A percentile compares a stretch with the other conserved stretches of the same genome.
phyloP scores from a whole-genome alignment of 2,113 vertebrate species.

The Vimba vimba region DNA sequence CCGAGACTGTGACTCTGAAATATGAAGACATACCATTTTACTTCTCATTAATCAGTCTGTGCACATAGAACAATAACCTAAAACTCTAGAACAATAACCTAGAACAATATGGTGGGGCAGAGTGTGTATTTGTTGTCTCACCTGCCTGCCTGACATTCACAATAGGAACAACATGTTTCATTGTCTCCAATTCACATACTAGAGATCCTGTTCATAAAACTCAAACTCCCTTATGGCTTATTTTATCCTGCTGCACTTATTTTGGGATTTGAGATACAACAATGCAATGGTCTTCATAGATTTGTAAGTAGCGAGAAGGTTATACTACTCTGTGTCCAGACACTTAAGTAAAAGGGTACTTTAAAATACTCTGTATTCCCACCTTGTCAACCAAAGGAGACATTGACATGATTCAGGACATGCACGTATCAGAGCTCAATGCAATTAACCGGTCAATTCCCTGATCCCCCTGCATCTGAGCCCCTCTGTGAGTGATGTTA shows the following conservation, averaged over 20 bases:
- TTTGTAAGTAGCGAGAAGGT: neutral
- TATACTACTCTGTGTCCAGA: neutral
- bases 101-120: conserved; percentile 64
- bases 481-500: conserved; percentile 64
- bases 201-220: conserved; percentile 20
- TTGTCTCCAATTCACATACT: conserved; percentile 41
- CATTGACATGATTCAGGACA: conserved; percentile 67
- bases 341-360: conserved; percentile 13
- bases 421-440: conserved; percentile 72
- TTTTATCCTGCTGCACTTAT: conserved; percentile 18
- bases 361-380: conserved; percentile 51
- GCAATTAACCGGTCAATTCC: conserved; percentile 71
- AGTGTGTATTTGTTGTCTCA: conserved; percentile 36
- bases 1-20: conserved; percentile 40
- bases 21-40: conserved; percentile 35
- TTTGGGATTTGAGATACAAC: conserved; percentile 13
- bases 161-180: conserved; percentile 53
- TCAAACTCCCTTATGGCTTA: conserved; percentile 14
- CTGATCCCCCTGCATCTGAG: conserved; percentile 63
- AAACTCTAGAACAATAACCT: neutral
- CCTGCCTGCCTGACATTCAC: conserved; percentile 52
- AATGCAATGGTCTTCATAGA: neutral
- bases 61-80: conserved; percentile 57
- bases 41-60: conserved; percentile 56
- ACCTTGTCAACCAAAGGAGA: conserved; percentile 56